Percentiles rank a stretch among this genome's conserved stretches.
Evolutionary conservation across 1,140 invertebrate species (phyloP).

Genomic region (Lithobius niger): DNA sequence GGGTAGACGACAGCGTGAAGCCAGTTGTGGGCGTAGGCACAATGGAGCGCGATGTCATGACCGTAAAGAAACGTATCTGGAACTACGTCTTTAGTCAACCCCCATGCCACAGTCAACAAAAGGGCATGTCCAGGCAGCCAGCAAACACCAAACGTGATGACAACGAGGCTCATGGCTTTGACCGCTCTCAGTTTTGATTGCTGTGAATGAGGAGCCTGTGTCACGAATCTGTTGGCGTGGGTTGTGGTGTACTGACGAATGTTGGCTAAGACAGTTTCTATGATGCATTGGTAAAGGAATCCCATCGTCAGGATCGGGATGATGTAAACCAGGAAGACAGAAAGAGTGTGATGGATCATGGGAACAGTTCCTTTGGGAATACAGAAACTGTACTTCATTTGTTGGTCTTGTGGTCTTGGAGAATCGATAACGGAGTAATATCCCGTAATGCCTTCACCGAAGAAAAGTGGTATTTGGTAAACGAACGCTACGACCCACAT

Average conservation of each 20-base stretch:
- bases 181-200: conserved; percentile 16
- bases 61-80: not conserved
- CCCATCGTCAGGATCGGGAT: conserved; percentile 8
- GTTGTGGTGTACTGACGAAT: not conserved
- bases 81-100: not conserved
- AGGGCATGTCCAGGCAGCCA: conserved; percentile 15
- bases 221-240: conserved; percentile 4
- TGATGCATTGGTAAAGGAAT: conserved; percentile 9
- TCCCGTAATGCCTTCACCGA: too few species aligned
- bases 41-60: conserved; percentile 9
- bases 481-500: conserved; percentile 9
- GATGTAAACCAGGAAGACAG: conserved; percentile 9
- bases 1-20: conserved; percentile 15
- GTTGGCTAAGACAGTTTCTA: conserved; percentile 3
- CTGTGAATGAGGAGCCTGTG: too few species aligned
- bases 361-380: not conserved
- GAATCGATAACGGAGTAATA: too few species aligned
- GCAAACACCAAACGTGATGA: conserved; percentile 12
- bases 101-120: not conserved
- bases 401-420: too few species aligned
- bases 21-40: conserved; percentile 15
- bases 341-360: not conserved
- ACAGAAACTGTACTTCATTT: too few species aligned
- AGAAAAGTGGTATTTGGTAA: conserved; percentile 1
- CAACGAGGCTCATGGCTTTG: conserved; percentile 15